phyloP scores from a whole-genome alignment of 2,888 invertebrate species.

The Pediacus dermestoides region DNA sequence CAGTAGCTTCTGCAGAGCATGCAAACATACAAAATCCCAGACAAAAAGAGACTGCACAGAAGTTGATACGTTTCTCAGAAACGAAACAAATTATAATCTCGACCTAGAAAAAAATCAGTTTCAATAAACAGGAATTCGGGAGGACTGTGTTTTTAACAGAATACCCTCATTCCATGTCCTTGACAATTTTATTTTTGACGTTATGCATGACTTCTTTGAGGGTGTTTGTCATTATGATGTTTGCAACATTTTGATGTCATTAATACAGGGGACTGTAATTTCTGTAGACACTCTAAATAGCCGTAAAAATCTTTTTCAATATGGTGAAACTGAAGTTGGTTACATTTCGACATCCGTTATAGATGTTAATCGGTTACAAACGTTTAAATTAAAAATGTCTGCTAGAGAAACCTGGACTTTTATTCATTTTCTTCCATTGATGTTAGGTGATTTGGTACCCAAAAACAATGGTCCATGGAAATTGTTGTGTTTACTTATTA shows the following conservation, averaged over 20 bases:
- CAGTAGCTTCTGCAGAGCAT: too few relatives aligned
- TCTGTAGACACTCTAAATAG: slow-evolving; percentile 19
- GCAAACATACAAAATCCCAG: too few relatives aligned
- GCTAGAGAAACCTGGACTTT: slow-evolving; percentile 24
- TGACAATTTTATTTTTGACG: slow-evolving; percentile 12
- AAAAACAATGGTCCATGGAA: slow-evolving; percentile 16
- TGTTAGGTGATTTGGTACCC: slow-evolving; percentile 19
- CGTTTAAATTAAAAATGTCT: slow-evolving; percentile 15
- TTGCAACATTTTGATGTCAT: slow-evolving; percentile 14
- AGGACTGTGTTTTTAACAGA: slow-evolving; percentile 18
- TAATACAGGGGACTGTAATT: slow-evolving; percentile 16
- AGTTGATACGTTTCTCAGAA: too few relatives aligned
- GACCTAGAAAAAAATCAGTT: slow-evolving; percentile 2
- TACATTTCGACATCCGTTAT: slow-evolving; percentile 12
- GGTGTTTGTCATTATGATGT: slow-evolving; percentile 12
- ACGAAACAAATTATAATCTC: too few relatives aligned
- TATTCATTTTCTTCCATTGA: slow-evolving; percentile 19
- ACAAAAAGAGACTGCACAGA: too few relatives aligned
- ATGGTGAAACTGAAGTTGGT: slow-evolving; percentile 20
- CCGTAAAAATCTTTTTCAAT: slow-evolving; percentile 19
- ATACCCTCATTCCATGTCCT: slow-evolving; percentile 6
- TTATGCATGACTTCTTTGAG: slow-evolving; percentile 23
- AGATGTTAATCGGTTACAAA: slow-evolving; percentile 1
- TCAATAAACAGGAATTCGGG: slow-evolving; percentile 1
- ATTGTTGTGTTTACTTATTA: slow-evolving; percentile 7